Conservation (phyloP, 2,797 vertebrate species). For the Carcharodon carcharias region DNA sequence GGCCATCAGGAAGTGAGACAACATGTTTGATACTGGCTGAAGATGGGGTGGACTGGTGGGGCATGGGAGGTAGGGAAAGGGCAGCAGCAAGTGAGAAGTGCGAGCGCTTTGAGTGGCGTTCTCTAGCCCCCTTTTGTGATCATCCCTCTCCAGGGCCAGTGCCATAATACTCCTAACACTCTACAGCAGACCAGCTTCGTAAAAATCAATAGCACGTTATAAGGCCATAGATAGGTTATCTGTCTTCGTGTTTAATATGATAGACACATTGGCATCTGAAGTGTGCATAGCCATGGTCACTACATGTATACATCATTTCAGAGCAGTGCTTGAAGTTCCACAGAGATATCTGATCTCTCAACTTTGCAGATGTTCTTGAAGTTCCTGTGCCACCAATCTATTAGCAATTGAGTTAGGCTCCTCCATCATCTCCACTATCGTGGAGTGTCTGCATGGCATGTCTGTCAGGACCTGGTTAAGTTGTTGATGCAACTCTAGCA, state of each 20-base stretch:
- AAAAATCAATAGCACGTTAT: background rate
- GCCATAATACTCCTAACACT: background rate
- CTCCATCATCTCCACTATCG: background rate
- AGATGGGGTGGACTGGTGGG: too few relatives aligned
- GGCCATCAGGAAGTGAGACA: too few relatives aligned
- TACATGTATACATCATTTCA: background rate
- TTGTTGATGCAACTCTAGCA: background rate
- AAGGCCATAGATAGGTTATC: background rate
- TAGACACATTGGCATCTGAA: background rate
- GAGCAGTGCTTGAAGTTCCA: background rate
- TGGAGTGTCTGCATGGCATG: background rate
- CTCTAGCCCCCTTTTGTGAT: background rate
- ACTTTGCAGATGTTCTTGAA: background rate
- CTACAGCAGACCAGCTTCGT: background rate
- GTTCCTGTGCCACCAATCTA: background rate
- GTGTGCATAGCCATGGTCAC: background rate
- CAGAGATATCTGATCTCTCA: background rate
- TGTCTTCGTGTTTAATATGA: background rate
- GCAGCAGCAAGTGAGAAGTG: background rate
- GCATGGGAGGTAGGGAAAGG: background rate
- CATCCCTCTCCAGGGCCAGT: background rate
- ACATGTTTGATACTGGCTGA: too few relatives aligned
- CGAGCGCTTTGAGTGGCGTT: background rate
- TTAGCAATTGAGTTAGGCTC: too few relatives aligned
- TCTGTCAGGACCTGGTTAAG: background rate